These are phyloP conservation scores for Daboia siamensis DNA, from an alignment of 2,113 vertebrate species.

Conservation along the genomic window DNA sequence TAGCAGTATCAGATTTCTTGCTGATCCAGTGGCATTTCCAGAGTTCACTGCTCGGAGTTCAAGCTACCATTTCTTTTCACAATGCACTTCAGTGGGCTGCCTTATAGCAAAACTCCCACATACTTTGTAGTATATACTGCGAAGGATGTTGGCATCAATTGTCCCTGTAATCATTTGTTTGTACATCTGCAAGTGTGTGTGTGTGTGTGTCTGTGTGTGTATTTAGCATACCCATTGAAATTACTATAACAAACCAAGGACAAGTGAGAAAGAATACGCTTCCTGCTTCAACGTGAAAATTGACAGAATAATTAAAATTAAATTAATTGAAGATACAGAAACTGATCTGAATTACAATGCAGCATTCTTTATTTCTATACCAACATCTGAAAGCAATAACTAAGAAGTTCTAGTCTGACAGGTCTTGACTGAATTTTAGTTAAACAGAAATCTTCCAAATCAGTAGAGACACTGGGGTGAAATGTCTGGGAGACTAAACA, in stretches of 20 bases:
- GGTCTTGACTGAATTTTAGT: background rate
- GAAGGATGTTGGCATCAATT: background rate
- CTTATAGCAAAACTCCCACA: background rate
- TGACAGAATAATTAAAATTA: conserved; percentile 52
- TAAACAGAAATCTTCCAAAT: background rate
- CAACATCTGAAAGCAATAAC: background rate
- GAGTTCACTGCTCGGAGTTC: background rate
- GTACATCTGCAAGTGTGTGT: background rate
- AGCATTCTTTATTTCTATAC: background rate
- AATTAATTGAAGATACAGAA: conserved; percentile 29
- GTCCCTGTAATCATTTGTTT: background rate
- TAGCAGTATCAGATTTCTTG: background rate
- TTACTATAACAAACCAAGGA: background rate
- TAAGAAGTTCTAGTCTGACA: background rate
- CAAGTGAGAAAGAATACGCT: conserved; percentile 37
- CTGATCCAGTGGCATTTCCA: conserved; percentile 12
- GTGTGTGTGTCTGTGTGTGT: background rate
- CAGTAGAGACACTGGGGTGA: background rate
- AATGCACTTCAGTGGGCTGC: background rate
- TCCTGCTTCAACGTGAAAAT: conserved; percentile 46
- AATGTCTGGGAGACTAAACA: background rate
- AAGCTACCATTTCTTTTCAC: conserved; percentile 23
- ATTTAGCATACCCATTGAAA: background rate
- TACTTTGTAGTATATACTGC: background rate
- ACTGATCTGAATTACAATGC: conserved; percentile 18